Evolutionary conservation across 2,797 vertebrate species (phyloP).

Genomic region (Pseudochaenichthys georgianus): DNA sequence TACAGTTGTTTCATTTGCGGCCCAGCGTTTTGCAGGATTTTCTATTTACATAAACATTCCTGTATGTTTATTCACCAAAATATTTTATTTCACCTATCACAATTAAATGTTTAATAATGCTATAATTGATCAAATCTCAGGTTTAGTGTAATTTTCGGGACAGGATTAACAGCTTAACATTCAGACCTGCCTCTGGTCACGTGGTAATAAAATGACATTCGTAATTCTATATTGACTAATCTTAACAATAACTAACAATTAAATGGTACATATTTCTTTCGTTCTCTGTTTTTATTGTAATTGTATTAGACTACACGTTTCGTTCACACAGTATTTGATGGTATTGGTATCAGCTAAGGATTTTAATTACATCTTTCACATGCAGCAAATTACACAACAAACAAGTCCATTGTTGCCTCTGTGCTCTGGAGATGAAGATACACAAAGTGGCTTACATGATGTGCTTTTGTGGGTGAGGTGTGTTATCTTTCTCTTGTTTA

Average conservation of each 20-base stretch:
- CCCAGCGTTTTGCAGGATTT: too few species aligned
- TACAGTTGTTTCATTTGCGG: too few species aligned
- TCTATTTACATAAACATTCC: too few species aligned
- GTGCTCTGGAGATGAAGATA: not conserved
- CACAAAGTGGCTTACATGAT: not conserved
- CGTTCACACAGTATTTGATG: not conserved
- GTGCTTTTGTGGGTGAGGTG: constrained; percentile 16
- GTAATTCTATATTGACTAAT: too few species aligned
- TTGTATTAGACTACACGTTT: not conserved
- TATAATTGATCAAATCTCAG: too few species aligned
- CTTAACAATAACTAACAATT: not conserved
- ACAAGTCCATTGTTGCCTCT: not conserved
- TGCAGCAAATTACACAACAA: not conserved
- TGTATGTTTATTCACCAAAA: too few species aligned
- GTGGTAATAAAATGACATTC: too few species aligned
- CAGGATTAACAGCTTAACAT: too few species aligned
- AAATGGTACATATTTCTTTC: not conserved
- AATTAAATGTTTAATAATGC: too few species aligned
- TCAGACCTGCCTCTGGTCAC: too few species aligned
- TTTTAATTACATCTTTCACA: not conserved
- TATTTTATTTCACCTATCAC: too few species aligned
- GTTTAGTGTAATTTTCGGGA: too few species aligned
- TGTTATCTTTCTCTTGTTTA: constrained; percentile 24
- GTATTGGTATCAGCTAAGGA: not conserved
- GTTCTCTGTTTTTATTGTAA: not conserved